phyloP scores from a whole-genome alignment of 2,888 invertebrate species.

The Cerastoderma edule region DNA sequence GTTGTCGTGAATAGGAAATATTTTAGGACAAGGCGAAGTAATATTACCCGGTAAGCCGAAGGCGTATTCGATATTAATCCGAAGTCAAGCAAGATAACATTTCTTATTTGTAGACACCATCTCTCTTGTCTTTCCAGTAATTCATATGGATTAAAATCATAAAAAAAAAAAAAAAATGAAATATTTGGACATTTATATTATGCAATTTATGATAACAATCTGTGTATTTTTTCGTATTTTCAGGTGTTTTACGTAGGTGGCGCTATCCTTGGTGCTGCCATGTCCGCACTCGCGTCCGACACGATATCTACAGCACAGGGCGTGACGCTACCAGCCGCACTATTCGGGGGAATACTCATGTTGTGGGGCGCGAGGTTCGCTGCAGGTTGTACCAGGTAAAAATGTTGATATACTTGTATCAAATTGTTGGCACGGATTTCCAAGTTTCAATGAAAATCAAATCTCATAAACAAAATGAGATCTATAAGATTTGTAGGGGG shows the following conservation, averaged over 20 bases:
- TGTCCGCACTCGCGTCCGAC: conserved; percentile 73
- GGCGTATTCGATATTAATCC: too few relatives aligned
- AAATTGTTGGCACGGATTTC: not conserved
- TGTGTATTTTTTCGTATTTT: conserved; percentile 14
- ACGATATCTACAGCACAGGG: conserved; percentile 70
- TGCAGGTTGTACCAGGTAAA: conserved; percentile 81
- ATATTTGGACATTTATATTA: too few relatives aligned
- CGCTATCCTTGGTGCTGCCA: conserved; percentile 72
- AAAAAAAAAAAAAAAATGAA: too few relatives aligned
- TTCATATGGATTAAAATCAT: too few relatives aligned
- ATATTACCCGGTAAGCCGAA: too few relatives aligned
- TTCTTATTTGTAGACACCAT: too few relatives aligned
- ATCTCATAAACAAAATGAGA: not conserved
- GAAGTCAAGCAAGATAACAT: too few relatives aligned
- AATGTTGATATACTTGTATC: not conserved
- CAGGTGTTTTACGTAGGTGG: conserved; percentile 78
- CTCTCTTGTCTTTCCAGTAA: too few relatives aligned
- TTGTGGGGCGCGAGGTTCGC: conserved; percentile 79
- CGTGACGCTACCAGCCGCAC: conserved; percentile 65
- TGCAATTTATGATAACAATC: too few relatives aligned
- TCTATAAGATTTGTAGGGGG: not conserved
- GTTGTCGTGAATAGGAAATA: too few relatives aligned
- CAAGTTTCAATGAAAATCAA: not conserved
- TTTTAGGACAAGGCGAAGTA: too few relatives aligned
- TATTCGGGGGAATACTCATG: conserved; percentile 79